Conservation (phyloP, 2,113 vertebrate species). For the Egretta garzetta region DNA sequence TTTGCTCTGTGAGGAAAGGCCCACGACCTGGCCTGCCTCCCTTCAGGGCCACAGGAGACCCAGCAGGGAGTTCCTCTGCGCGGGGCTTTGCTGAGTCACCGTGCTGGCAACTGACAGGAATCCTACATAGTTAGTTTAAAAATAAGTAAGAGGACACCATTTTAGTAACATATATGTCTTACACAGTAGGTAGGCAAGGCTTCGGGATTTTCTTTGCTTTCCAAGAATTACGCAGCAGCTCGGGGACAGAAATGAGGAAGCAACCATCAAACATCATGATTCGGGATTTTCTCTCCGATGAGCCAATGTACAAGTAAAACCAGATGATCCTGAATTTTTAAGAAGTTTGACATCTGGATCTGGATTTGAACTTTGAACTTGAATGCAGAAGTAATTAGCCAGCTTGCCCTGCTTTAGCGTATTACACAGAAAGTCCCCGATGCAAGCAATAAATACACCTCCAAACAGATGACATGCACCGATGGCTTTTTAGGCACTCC, state of each 20-base stretch:
- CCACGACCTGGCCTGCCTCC: accelerated
- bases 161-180: neutral
- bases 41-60: neutral
- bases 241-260: neutral
- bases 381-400: neutral
- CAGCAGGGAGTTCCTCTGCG: neutral
- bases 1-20: neutral
- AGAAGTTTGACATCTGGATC: neutral
- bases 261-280: neutral
- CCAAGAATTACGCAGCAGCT: neutral
- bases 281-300: neutral
- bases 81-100: neutral
- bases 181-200: neutral
- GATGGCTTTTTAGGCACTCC: neutral
- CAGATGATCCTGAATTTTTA: neutral
- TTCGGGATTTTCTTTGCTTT: neutral
- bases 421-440: neutral
- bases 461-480: accelerated
- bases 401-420: neutral
- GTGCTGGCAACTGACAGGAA: neutral
- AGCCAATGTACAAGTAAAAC: neutral
- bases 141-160: neutral
- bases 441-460: neutral
- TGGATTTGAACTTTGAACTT: neutral
- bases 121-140: neutral